These are phyloP conservation scores for Notothenia rossii DNA, from an alignment of 2,113 vertebrate genomes.

Conservation along the genomic window DNA sequence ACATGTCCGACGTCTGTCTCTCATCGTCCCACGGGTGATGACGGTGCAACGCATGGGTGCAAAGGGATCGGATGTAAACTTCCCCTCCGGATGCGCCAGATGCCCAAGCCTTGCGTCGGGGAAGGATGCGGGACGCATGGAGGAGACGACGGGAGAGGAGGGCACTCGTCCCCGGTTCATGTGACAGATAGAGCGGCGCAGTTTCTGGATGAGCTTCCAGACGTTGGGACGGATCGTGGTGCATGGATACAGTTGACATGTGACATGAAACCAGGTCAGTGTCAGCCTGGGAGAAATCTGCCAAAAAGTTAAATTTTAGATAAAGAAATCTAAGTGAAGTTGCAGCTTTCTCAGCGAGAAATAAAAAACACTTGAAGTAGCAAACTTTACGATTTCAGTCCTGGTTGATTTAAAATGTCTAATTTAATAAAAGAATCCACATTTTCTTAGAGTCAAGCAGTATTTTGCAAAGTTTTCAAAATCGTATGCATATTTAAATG, in stretches of 20 bases:
- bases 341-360: not conserved
- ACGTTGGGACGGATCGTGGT: constrained; percentile 81
- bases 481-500: too few species aligned
- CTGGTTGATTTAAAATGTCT: not conserved
- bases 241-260: constrained; percentile 88
- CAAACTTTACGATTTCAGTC: not conserved
- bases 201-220: constrained; percentile 83
- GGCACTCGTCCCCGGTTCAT: constrained; percentile 71
- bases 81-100: constrained; percentile 77
- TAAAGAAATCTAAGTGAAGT: not conserved
- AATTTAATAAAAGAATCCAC: not conserved
- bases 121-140: constrained; percentile 70
- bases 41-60: constrained; percentile 71
- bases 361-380: not conserved
- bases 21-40: constrained; percentile 50
- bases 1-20: constrained; percentile 63
- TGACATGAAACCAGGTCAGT: constrained; percentile 88
- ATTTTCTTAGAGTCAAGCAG: not conserved
- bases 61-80: constrained; percentile 85
- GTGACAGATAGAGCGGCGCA: constrained; percentile 86
- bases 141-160: constrained; percentile 56
- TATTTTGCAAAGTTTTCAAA: not conserved
- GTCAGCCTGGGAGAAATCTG: not conserved
- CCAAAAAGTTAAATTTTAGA: not conserved
- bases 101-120: constrained; percentile 76